phyloP scores from a whole-genome alignment of 1,140 invertebrate species.

The Eurosta solidaginis region DNA sequence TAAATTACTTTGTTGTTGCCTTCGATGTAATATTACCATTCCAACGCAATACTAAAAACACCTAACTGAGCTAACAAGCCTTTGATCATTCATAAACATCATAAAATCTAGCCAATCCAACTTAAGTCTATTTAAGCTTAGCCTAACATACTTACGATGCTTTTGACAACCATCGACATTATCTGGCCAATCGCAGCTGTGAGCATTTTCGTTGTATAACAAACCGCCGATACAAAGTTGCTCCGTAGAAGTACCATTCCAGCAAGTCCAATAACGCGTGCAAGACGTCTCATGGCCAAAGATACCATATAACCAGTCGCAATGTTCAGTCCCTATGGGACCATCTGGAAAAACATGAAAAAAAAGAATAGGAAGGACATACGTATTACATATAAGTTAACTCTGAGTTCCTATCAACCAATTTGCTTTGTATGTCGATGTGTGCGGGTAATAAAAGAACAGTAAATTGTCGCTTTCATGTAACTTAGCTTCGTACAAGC shows the following conservation, averaged over 20 bases:
- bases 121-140: too few relatives aligned
- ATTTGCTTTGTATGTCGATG: neutral
- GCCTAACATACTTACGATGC: conserved; percentile 76
- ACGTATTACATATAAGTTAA: neutral
- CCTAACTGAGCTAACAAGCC: neutral
- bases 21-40: neutral
- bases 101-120: neutral
- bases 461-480: neutral
- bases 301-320: conserved; percentile 91
- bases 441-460: neutral
- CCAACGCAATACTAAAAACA: neutral
- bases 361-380: neutral
- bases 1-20: neutral
- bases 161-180: conserved; percentile 88
- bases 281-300: conserved; percentile 92
- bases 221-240: conserved; percentile 91
- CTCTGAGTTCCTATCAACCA: too few relatives aligned
- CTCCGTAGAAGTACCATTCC: conserved; percentile 91
- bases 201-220: conserved; percentile 86
- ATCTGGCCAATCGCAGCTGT: conserved; percentile 92
- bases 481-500: neutral
- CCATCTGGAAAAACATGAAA: conserved; percentile 63
- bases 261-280: conserved; percentile 92
- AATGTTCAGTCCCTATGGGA: conserved; percentile 82
- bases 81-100: neutral